Evolutionary conservation across 2,113 vertebrate genomes (phyloP), one percentile per base, ranked within the genome.

Genomic region (Bombycilla garrulus): DNA sequence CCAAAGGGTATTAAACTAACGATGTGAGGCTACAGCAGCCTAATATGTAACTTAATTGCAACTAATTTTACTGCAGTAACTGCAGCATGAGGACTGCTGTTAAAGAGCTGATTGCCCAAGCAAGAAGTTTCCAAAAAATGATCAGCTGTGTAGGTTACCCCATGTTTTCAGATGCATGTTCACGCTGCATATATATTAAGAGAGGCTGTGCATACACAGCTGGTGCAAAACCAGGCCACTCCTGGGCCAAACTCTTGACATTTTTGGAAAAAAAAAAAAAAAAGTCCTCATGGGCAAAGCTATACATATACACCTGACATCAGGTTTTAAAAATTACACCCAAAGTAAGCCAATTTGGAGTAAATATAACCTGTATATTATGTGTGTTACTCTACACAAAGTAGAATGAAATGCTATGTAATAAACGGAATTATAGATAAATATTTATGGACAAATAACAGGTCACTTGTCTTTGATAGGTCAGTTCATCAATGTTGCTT

Each of bases 41-140:
- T 69, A 64, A 36, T 48, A 71, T 36, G 80, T 66, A 90, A 93
- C 78, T 88, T 85, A 81, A 76, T 66, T 54, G n/a, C 58, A 92
- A 78, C 53, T 78, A 83, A 94, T 91, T 95, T 96, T 85, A 87
- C 54, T 80, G 86, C 73, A 94, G 60, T 67, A 92, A 88, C 66
- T 81, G 78, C 86, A 96, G 79, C 56, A 64, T 1, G 4, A 82
- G 36, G 60, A 92, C 26, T 92, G 44, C 64, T 78, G 44, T 36
- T 48, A 56, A 81, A 80, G 64, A 86, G 33, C 26, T 3, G 8
- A 71, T 48, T 36, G 48, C 60, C 25, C 40, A 74, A 77, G 60
- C 26, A 73, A 62, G 20, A 74, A 81, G 72, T 33, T 62, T 42
- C 2, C 25, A 48, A 71, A 33, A 50, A 79, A 12, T 3, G 1